Evolutionary conservation across 2,113 vertebrate species (phyloP), one percentile per base, ranked within the genome.

Genomic region (Cromileptes altivelis): DNA sequence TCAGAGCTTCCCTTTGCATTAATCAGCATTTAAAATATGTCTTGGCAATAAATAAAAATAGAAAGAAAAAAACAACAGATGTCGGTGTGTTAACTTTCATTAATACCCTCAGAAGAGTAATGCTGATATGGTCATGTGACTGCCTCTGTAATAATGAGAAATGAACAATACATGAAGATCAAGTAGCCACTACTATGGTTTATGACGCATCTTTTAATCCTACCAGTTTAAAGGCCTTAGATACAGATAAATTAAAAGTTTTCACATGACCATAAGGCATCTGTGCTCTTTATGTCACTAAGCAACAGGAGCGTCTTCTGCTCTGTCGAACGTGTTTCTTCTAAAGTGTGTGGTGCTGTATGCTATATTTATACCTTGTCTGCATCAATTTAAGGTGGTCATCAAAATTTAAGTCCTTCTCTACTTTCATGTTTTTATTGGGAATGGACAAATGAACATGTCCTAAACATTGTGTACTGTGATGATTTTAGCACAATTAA

Each of bases 1-100:
- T 8, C 4, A 40, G 45, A 61, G 53, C 75, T 12, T 65, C 37
- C 58, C 12, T 49, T 63, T 64, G 21, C 50, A 18, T 33, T 52
- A 49, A 70, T 27, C 25, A 15, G 68, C 60, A 40, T 58, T 73
- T 80, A 33, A 62, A 37, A 77, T 6, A 60, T 45, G 17, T 2
- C n/a, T 47, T 53, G 49, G 18, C 61, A 14, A 19, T 15, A 27
- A 27, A 18, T 37, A 37, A 37, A 37, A 37, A 37, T 37, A 37
- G 33, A 27, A 68, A 18, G 60, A 23, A 30, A 25, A 65, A 13
- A 68, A 27, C 25, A 78, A 60, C 37, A 75, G 33, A 57, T 64
- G 69, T 6, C 18, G 2, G 18, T 15, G 68, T 3, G 56, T 47
- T 70, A 25, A 58, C 70, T 55, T 57, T 63, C 30, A 53, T 49